Evolutionary conservation across 2,797 vertebrate species (phyloP), one percentile per base, ranked within the genome.

Genomic region (Ceryle rudis): DNA sequence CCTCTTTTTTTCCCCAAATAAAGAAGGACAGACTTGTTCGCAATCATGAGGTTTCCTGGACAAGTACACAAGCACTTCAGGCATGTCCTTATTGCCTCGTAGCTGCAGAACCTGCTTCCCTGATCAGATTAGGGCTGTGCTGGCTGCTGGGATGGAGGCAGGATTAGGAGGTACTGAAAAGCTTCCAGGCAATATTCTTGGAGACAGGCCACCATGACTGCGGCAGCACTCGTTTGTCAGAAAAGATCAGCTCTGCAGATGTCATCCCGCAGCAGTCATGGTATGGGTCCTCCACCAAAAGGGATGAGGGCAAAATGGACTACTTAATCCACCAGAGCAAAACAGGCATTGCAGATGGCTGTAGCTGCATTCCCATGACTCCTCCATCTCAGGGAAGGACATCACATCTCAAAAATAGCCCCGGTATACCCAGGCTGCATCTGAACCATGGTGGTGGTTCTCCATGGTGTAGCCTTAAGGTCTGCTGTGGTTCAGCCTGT

Each of bases 31-130:
- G 26, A 83, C 29, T 54, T 8, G 1, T 69, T 72, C 72, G 51
- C 46, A 90, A 15, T 33, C 49, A 29, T 39, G 25, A 54, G 12
- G 14, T 55, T 89, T 90, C 66, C 62, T 79, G 70, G 26, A 70
- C 46, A 92, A 91, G 72, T 71, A 12, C 54, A 86, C 16, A 57
- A 74, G 65, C 22, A 55, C 49, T 75, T 10, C 70, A 86, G 67
- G 29, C 41, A 88, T 47, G 29, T 91, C 67, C 29, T 71, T 18
- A 5, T 57, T 88, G 31, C 46, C 29, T 37, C 37, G 9, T 6
- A 75, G 70, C 11, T 79, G 90, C 66, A 86, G 55, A 96, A 93
- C 85, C 80, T 91, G 94, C 78, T 81, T 89, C 29, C 23, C 33
- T 52, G n/a, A 85, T 91, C 58, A 90, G 69, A 86, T 91, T 67